A percentile compares a stretch with the other conserved stretches of the same genome.
Evolutionary conservation across 2,113 vertebrate genomes (phyloP).

Genomic region (Pelobates fuscus): DNA sequence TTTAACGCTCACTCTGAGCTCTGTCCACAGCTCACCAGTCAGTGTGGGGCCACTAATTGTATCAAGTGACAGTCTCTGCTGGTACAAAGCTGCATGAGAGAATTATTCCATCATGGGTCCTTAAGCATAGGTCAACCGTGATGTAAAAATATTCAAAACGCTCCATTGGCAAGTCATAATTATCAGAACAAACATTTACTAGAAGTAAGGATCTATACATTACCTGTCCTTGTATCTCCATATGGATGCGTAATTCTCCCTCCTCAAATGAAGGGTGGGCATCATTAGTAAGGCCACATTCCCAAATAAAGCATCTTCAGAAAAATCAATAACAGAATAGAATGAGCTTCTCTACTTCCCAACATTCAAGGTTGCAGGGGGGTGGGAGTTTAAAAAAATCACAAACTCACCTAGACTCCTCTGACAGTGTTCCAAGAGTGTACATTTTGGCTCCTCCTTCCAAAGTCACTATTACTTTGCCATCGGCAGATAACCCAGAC

Average conservation of each 20-base stretch:
- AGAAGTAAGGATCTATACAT: background rate
- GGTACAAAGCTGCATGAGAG: too few relatives aligned
- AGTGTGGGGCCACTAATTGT: too few relatives aligned
- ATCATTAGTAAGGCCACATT: background rate
- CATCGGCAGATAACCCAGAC: conserved; percentile 8
- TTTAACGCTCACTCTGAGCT: too few relatives aligned
- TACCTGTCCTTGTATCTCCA: conserved; percentile 21
- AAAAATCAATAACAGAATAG: background rate
- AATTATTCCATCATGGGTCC: too few relatives aligned
- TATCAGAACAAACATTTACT: conserved; percentile 8
- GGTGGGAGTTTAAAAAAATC: background rate
- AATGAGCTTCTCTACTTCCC: too few relatives aligned
- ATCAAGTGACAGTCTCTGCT: too few relatives aligned
- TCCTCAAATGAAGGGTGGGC: background rate
- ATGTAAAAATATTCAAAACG: too few relatives aligned
- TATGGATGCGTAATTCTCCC: background rate
- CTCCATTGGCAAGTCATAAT: too few relatives aligned
- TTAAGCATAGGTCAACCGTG: too few relatives aligned
- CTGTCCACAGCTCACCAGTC: too few relatives aligned
- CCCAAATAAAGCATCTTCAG: conserved; percentile 40
- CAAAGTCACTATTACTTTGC: conserved; percentile 23
- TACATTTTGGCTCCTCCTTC: background rate
- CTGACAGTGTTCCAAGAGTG: conserved; percentile 23
- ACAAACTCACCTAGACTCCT: conserved; percentile 25
- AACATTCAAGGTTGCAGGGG: too few relatives aligned